Conservation (phyloP, 2,797 vertebrate species). For the Cyprinella venusta region DNA sequence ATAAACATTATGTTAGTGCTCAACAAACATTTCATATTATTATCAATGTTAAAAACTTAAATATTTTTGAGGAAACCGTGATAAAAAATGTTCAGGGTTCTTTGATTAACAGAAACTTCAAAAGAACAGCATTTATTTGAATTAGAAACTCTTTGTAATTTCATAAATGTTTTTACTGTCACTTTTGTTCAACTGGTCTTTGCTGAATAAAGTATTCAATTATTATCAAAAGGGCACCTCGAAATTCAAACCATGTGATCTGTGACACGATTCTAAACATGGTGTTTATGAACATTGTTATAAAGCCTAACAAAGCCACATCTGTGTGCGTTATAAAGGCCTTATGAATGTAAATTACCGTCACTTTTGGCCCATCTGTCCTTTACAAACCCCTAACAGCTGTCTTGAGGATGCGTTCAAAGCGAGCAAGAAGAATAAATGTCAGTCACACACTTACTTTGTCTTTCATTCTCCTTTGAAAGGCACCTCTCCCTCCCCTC, state of each 20-base stretch:
- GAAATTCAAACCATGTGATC: neutral
- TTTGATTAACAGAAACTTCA: neutral
- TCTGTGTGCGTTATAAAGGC: slow-evolving; percentile 39
- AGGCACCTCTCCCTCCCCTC: neutral
- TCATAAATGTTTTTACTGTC: neutral
- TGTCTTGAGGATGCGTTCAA: slow-evolving; percentile 35
- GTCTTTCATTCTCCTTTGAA: slow-evolving; percentile 32
- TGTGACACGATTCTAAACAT: neutral
- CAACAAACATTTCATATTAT: neutral
- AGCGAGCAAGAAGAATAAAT: slow-evolving; percentile 20
- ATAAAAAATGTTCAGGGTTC: no score
- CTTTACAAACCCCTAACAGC: slow-evolving; percentile 44
- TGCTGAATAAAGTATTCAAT: neutral
- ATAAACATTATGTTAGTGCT: neutral
- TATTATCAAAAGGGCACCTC: neutral
- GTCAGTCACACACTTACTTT: slow-evolving; percentile 10
- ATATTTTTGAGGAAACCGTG: neutral
- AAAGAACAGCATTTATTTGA: neutral
- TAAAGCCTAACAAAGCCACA: slow-evolving; percentile 34
- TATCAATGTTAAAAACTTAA: neutral
- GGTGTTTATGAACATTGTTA: slow-evolving; percentile 18
- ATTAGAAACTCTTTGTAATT: neutral
- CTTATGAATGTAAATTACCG: slow-evolving; percentile 42
- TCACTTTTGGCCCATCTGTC: slow-evolving; percentile 43
- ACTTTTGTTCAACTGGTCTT: neutral